Conservation (phyloP, 2,113 vertebrate genomes). For the Oplegnathus fasciatus region DNA sequence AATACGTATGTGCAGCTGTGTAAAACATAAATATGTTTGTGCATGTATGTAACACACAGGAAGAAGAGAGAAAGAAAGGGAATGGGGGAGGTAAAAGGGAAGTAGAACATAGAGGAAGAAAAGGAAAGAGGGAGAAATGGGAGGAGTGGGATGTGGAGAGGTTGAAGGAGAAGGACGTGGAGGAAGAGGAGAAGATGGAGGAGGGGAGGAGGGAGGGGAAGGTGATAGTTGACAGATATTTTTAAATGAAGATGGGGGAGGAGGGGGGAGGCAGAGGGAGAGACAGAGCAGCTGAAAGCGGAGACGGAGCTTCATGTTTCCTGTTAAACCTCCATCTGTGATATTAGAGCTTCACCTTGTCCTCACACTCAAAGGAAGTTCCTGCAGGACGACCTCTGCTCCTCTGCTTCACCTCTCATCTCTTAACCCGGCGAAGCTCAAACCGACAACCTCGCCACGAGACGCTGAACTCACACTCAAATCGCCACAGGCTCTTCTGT, state of each 20-base stretch:
- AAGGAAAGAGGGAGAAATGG: not conserved
- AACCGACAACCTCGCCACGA: no score
- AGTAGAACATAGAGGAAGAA: no score
- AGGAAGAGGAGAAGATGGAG: conserved; percentile 22
- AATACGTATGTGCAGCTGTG: no score
- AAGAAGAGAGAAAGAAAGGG: no score
- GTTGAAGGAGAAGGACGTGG: not conserved
- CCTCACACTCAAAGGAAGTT: conserved; percentile 28
- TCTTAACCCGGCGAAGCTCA: no score
- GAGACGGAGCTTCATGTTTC: conserved; percentile 62
- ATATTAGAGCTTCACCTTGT: conserved; percentile 62
- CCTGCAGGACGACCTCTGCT: conserved; percentile 29
- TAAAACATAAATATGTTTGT: no score
- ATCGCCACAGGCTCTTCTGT: no score
- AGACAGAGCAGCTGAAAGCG: conserved; percentile 45
- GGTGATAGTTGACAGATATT: conserved; percentile 47
- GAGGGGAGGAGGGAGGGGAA: conserved; percentile 5
- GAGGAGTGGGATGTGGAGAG: not conserved
- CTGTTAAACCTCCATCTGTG: conserved; percentile 57
- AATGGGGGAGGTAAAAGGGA: no score
- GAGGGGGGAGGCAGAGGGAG: not conserved
- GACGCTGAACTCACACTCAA: no score
- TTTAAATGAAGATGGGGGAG: conserved; percentile 37
- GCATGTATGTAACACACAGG: no score
- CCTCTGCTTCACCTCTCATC: not conserved